Evolutionary conservation across 2,113 vertebrate genomes (phyloP).

Genomic region (Pristiophorus japonicus): DNA sequence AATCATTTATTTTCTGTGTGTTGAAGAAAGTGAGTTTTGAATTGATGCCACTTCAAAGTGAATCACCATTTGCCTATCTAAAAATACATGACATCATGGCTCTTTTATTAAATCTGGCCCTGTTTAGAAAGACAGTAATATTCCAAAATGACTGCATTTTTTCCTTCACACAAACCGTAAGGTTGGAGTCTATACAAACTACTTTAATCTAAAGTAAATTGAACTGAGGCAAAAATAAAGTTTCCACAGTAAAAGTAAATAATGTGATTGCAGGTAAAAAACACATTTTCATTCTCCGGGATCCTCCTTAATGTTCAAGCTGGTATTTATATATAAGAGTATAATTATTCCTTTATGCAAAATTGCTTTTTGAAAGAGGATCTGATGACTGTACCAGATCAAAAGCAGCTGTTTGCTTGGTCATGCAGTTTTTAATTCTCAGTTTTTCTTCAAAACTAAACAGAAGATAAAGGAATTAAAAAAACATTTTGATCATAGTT

Average conservation of each 20-base stretch:
- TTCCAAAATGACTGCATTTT: not conserved
- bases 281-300: not conserved
- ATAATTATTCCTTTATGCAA: not conserved
- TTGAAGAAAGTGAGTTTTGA: slow-evolving; percentile 15
- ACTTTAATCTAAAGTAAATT: not conserved
- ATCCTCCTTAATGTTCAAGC: not conserved
- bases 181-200: not conserved
- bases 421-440: not conserved
- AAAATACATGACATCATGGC: not conserved
- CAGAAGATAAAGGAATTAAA: not conserved
- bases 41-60: not conserved
- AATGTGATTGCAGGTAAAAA: not conserved
- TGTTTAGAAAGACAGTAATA: not conserved
- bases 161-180: not conserved
- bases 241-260: not conserved
- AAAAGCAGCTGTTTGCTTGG: not conserved
- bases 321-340: not conserved
- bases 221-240: not conserved
- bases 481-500: not conserved
- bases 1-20: not conserved
- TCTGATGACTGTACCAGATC: not conserved
- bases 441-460: not conserved
- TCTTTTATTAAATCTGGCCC: not conserved
- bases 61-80: not conserved
- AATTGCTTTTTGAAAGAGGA: not conserved